Evolutionary conservation across 2,888 invertebrate species (phyloP), one percentile per base, ranked within the genome.

Genomic region (Psylliodes chrysocephalus): DNA sequence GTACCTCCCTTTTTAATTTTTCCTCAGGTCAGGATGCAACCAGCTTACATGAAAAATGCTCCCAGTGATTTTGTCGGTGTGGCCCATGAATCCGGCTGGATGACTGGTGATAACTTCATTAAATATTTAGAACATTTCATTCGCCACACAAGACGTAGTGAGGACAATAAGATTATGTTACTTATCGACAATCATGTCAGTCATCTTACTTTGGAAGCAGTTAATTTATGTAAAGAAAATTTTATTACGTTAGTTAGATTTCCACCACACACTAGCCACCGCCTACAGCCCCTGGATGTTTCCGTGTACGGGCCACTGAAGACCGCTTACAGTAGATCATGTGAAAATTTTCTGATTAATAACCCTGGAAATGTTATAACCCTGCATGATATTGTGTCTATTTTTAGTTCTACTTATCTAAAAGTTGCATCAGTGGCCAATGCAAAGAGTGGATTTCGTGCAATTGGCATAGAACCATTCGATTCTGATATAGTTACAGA

Each of bases 151-250:
- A 30, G 56, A 7, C 60, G 51, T 33, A 49, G 49, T 15, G 46
- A 59, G 25, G 15, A 47, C 10, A 65, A 65, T 28, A 28, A 8
- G 8, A 28, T 61, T 30, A n/a, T n/a, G n/a, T 19, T 66, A n/a
- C 10, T 66, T 12, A 62, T 66, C 59, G 66, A 66, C 28, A 66
- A 63, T 38, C 60, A 66, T 51, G 62, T 57, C 2, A 62, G 54
- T 12, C 62, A 66, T 49, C 18, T 66, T 49, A 59, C 66, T n/a
- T 54, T 28, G 28, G 4, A 8, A 28, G n/a, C n/a, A n/a, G n/a
- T n/a, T n/a, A n/a, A n/a, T n/a, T n/a, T n/a, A n/a, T n/a, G n/a
- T n/a, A n/a, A n/a, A n/a, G n/a, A n/a, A n/a, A n/a, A n/a, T n/a
- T n/a, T n/a, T n/a, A n/a, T n/a, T n/a, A n/a, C n/a, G n/a, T n/a